Evolutionary conservation across 2,113 vertebrate species (phyloP), one percentile per base, ranked within the genome.

Genomic region (Myotis davidii): DNA sequence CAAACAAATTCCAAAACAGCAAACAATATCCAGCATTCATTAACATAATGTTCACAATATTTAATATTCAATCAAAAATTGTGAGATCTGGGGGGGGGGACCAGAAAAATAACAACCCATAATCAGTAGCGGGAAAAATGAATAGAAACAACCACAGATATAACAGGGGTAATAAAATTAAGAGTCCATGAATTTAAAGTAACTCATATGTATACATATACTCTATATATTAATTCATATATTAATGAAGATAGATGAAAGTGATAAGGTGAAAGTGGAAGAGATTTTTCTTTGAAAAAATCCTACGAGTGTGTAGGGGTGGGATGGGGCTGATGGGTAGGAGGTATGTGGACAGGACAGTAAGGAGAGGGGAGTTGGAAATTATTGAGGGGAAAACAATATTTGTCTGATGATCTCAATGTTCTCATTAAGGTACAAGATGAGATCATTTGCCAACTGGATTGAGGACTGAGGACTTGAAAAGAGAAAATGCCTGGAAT

Each of bases 171-270:
- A 90, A 79, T 72, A 78, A 91, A 84, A 84, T 65, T 29, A 70
- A 84, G 1, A 73, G 29, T 37, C 69, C 17, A 74, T 6, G n/a
- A 94, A 90, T 59, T 88, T 21, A 29, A 65, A 94, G 50, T 25
- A 70, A 78, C 23, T 85, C 69, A 39, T 16, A 48, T 61, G 12
- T 59, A 39, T 74, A 32, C 29, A 59, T 73, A 54, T 54, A 16
- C 21, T 69, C 37, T 72, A 37, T n/a, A n/a, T n/a, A n/a, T n/a
- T n/a, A n/a, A n/a, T n/a, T n/a, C n/a, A n/a, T n/a, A n/a, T 65
- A 88, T n/a, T 78, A 45, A 88, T 67, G 29, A 94, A 85, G 59
- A 20, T 59, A 73, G 12, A 96, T 90, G 12, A 67, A 85, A 85
- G n/a, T 32, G 16, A 77, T 54, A 70, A 39, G 18, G 34, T 37